Base-by-base conservation (phyloP, 2,113 vertebrate genomes). In the Piliocolobus tephrosceles region DNA sequence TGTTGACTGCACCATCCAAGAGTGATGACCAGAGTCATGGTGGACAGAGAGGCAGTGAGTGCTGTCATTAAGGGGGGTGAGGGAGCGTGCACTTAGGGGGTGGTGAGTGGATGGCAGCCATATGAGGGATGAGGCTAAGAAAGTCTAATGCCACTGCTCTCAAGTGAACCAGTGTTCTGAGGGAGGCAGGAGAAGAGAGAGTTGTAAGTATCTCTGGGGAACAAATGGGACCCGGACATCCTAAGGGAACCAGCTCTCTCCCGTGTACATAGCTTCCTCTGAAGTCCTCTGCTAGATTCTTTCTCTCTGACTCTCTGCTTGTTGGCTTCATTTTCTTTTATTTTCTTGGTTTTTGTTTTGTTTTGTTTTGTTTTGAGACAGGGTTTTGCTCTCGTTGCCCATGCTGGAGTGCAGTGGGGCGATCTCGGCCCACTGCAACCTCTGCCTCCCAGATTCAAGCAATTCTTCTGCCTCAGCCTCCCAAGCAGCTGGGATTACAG, bases 31-130 rank as follows among this genome's bases (percentile, higher is more conserved):
- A 17, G 8, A 61, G 38, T 25, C 3, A 0, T 0, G 25, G 6
- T 10, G 1, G 43, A 12, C 6, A 1, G 1, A 55, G 14, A 23
- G 30, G 58, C 0, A 22, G 8, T 3, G 20, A 22, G 8, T 3
- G 68, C 22, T 5, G 2, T 40, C 30, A 3, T 1, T 8, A 11
- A 8, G 9, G 2, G 0, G 25, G 35, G 0, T 43, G 80, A 0
- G n/a, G 16, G 5, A 11, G 40, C 1, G 0, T 73, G 70, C 0
- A 2, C 8, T 78, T 78, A 4, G 4, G 43, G 25, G 13, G 13
- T 16, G 1, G 1, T 20, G 11, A 72, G 50, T 32, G 35, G 5
- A 35, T 0, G 12, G 13, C 43, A n/a, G 23, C 79, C 22, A 0
- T 9, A 2, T 14, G 8, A 47, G 38, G 13, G 7, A 6, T 17